Evolutionary conservation across 1,140 invertebrate species (phyloP), one percentile per base, ranked within the genome.

Genomic region (Bombus pyrosoma): DNA sequence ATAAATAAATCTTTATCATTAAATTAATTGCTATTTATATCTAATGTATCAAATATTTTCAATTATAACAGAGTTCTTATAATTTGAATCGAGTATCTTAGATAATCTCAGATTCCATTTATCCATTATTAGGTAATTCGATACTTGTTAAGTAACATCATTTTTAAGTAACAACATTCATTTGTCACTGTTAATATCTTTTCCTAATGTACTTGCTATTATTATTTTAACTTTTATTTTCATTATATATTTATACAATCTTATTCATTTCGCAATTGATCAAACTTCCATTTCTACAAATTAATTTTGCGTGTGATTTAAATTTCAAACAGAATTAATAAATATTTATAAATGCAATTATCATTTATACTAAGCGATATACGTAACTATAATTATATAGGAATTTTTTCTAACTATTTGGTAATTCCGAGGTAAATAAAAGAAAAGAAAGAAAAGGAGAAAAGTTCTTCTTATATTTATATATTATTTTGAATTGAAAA

Each of bases 61-160:
- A 74, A 74, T 64, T 71, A 39, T 25, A 43, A 73, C 28, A 73
- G n/a, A 64, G 74, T 64, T 22, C 15, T 1, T 47, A 47, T 74
- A 22, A 74, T 34, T 12, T 28, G n/a, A 12, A 15, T 34, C 4
- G 43, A 10, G 15, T 43, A 43, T 43, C 15, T 47, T 5, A 18
- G 39, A 74, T 74, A 74, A 47, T 37, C n/a, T 74, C 28, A 22
- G 3, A 22, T 73, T 62, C 3, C 57, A 74, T 75, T 82, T 64
- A 82, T 13, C 25, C 41, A 25, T n/a, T 64, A 28, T 64, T 25
- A 39, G 12, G 22, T 59, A 81, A 73, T n/a, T 18, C 6, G 47
- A 81, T 81, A 34, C 59, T 28, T 15, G 18, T 28, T 9, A 41
- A 37, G n/a, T 41, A 59, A 57, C n/a, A 81, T 72, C 43, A 53